A percentile compares a stretch with the other conserved stretches of the same genome.
phyloP scores from a whole-genome alignment of 2,888 invertebrate genomes.

The Drosophila anomelani region DNA sequence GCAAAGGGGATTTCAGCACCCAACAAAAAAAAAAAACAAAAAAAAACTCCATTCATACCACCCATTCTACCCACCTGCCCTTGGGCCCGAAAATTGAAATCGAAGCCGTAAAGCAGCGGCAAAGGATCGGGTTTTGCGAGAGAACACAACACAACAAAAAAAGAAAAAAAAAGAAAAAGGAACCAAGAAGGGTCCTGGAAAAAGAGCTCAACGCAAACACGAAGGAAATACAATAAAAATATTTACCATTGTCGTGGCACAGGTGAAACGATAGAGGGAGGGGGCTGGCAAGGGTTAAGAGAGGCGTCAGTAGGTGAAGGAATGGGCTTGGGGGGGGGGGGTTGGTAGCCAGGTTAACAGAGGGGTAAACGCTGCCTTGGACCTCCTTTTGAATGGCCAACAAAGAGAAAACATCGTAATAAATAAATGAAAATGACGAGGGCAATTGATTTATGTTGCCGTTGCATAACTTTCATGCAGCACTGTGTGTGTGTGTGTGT shows the following conservation, averaged over 20 bases:
- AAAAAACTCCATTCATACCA: too few species aligned
- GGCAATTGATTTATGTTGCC: constrained; percentile 67
- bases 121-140: constrained; percentile 16
- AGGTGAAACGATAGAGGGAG: constrained; percentile 29
- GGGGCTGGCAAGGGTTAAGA: constrained; percentile 20
- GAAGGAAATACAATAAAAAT: constrained; percentile 65
- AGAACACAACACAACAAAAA: constrained; percentile 14
- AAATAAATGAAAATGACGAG: constrained; percentile 69
- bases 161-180: constrained; percentile 26
- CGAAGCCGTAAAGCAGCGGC: constrained; percentile 66
- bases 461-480: constrained; percentile 45
- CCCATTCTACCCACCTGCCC: constrained; percentile 19
- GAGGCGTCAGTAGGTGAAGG: not conserved
- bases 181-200: constrained; percentile 15
- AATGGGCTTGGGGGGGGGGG: not conserved
- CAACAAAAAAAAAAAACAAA: too few species aligned
- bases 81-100: constrained; percentile 69
- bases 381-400: constrained; percentile 15
- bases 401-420: constrained; percentile 58
- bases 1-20: constrained; percentile 59
- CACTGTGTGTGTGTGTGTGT: constrained; percentile 16
- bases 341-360: constrained; percentile 7
- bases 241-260: constrained; percentile 64
- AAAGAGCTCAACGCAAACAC: constrained; percentile 33
- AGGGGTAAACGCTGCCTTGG: constrained; percentile 4